A percentile compares a stretch with the other conserved stretches of the same genome.
phyloP scores from a whole-genome alignment of 2,888 invertebrate genomes.

The Drosophila testacea region DNA sequence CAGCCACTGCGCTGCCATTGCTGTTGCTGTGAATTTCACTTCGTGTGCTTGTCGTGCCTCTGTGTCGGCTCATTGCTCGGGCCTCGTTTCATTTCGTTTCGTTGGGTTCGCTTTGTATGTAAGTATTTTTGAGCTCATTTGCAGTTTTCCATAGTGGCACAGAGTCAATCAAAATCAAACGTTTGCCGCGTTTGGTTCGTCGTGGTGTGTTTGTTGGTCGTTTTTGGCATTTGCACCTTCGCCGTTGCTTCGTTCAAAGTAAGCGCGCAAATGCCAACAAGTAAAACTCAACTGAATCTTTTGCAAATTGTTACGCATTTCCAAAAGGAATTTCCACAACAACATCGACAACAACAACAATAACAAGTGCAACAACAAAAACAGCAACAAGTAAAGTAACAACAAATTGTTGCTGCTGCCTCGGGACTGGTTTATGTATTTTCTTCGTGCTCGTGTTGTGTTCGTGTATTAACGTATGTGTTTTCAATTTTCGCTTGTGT shows the following conservation, averaged over 20 bases:
- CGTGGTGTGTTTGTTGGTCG: constrained; percentile 39
- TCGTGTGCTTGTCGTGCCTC: constrained; percentile 33
- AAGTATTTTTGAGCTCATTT: constrained; percentile 55
- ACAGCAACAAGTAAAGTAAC: constrained; percentile 52
- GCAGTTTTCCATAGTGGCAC: constrained; percentile 73
- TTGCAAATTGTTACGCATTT: constrained; percentile 62
- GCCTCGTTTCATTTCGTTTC: too few species aligned
- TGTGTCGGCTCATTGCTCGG: constrained; percentile 30
- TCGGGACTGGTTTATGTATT: constrained; percentile 38
- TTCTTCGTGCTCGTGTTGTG: constrained; percentile 45
- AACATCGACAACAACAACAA: constrained; percentile 15
- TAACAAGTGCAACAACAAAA: constrained; percentile 11
- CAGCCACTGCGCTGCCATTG: constrained; percentile 9
- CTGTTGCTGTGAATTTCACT: constrained; percentile 30
- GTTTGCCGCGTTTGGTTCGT: constrained; percentile 74
- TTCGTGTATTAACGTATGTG: constrained; percentile 35
- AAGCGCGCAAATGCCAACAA: constrained; percentile 52
- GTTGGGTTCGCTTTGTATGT: constrained; percentile 12
- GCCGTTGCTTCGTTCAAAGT: constrained; percentile 25
- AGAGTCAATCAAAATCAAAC: constrained; percentile 80
- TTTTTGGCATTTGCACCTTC: constrained; percentile 9
- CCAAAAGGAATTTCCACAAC: constrained; percentile 25
- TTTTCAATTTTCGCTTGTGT: constrained; percentile 10
- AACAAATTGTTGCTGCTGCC: constrained; percentile 60
- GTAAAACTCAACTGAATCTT: constrained; percentile 33